Conservation (phyloP, 2,113 vertebrate species). For the Laticauda colubrina region DNA sequence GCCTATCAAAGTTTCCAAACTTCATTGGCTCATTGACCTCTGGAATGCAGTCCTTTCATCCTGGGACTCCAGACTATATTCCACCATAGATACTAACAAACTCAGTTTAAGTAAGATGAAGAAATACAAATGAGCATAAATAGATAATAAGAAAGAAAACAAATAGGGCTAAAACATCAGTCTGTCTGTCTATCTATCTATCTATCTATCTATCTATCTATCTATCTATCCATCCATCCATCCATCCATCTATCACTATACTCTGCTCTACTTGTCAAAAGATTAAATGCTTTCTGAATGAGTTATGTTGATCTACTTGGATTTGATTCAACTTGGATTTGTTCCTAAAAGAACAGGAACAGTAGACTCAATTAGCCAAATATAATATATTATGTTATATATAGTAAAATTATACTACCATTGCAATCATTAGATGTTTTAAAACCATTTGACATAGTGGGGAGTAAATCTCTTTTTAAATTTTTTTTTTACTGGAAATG, state of each 20-base stretch:
- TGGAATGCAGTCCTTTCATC: no score
- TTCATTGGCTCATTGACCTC: no score
- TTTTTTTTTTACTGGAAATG: not conserved
- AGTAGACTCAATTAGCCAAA: not conserved
- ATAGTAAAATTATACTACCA: not conserved
- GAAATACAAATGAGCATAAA: not conserved
- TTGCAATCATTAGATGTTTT: not conserved
- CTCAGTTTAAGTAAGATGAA: not conserved
- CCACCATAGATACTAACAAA: no score
- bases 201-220: no score
- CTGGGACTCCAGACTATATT: no score
- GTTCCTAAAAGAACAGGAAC: not conserved
- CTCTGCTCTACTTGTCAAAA: not conserved
- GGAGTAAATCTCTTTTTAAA: not conserved
- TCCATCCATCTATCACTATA: no score
- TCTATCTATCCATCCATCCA: no score
- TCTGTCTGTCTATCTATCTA: no score
- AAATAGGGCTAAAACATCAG: not conserved
- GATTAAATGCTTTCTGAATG: not conserved
- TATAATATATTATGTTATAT: not conserved
- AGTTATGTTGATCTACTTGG: not conserved
- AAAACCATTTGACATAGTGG: not conserved
- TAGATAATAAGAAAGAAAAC: not conserved
- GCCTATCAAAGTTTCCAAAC: not conserved
- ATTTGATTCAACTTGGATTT: not conserved